Percentiles rank a stretch among this genome's conserved stretches.
phyloP scores from a whole-genome alignment of 2,797 vertebrate genomes.

The Microchirus variegatus region DNA sequence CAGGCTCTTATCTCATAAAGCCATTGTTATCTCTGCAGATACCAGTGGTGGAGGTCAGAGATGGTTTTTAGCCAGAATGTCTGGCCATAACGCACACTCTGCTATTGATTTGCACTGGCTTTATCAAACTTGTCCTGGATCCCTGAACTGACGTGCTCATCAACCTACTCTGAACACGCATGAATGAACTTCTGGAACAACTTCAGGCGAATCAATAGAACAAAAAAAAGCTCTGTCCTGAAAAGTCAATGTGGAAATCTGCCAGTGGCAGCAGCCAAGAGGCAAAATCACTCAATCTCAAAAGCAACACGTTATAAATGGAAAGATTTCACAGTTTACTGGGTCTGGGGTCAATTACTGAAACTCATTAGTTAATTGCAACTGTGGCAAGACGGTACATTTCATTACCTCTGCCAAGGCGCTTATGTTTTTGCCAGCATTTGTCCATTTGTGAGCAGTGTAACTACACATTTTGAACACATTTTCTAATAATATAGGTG shows the following conservation, averaged over 20 bases:
- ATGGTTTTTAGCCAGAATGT: slow-evolving; percentile 27
- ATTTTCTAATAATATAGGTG: too few species aligned
- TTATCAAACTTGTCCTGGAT: slow-evolving; percentile 18
- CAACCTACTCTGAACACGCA: slow-evolving; percentile 32
- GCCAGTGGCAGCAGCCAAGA: slow-evolving; percentile 31
- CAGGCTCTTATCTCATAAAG: slow-evolving; percentile 39
- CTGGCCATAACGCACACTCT: slow-evolving; percentile 7
- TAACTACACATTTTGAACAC: too few species aligned
- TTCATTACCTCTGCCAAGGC: too few species aligned
- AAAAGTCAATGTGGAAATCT: slow-evolving; percentile 63
- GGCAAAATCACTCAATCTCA: slow-evolving; percentile 20
- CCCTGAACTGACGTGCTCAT: slow-evolving; percentile 12
- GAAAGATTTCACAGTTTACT: slow-evolving; percentile 6
- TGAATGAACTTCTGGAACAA: slow-evolving; percentile 27
- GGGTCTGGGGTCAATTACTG: neutral
- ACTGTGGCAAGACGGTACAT: neutral
- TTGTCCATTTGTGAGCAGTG: too few species aligned
- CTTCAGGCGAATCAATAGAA: slow-evolving; percentile 49
- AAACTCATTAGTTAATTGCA: neutral
- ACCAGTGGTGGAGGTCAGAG: slow-evolving; percentile 37
- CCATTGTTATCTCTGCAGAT: slow-evolving; percentile 34
- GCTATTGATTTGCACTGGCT: slow-evolving; percentile 50
- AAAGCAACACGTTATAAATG: slow-evolving; percentile 1
- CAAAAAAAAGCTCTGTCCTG: slow-evolving; percentile 58
- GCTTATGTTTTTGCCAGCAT: too few species aligned